A percentile compares a stretch with the other conserved stretches of the same genome.
These are phyloP conservation scores for Notodonta ziczac DNA, from an alignment of 2,888 invertebrate genomes.

Conservation along the genomic window DNA sequence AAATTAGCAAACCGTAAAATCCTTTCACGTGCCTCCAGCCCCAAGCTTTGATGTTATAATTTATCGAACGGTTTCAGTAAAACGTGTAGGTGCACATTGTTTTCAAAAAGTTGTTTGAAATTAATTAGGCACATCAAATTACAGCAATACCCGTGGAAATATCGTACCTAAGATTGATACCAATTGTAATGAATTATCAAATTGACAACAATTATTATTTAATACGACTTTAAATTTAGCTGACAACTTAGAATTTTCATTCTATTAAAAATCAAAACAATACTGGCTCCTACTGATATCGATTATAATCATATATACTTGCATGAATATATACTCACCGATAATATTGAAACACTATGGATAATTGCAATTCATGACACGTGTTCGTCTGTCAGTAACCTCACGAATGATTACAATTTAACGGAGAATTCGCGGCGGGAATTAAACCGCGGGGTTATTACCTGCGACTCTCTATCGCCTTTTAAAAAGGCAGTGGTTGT, in stretches of 20 bases:
- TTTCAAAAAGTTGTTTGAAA: neutral
- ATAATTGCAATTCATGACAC: neutral
- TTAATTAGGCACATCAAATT: neutral
- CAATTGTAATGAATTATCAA: no score
- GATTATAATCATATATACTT: no score
- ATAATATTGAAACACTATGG: no score
- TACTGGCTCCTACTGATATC: no score
- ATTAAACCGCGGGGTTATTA: constrained; percentile 9
- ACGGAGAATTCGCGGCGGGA: constrained; percentile 27
- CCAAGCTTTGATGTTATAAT: neutral
- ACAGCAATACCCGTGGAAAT: neutral
- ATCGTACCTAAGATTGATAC: no score
- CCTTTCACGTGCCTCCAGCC: neutral
- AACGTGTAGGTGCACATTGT: neutral
- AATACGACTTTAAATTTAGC: no score
- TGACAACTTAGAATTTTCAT: no score
- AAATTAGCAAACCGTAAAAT: neutral
- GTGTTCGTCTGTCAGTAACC: constrained; percentile 18
- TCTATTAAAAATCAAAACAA: no score
- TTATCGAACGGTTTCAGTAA: neutral
- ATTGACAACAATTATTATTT: no score
- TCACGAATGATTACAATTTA: constrained; percentile 31
- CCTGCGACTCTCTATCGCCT: neutral
- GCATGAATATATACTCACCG: no score
- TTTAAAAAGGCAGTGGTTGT: no score